Percentiles rank a stretch among this genome's conserved stretches.
Conservation (phyloP, 2,113 vertebrate species). For the Cyanistes caeruleus region DNA sequence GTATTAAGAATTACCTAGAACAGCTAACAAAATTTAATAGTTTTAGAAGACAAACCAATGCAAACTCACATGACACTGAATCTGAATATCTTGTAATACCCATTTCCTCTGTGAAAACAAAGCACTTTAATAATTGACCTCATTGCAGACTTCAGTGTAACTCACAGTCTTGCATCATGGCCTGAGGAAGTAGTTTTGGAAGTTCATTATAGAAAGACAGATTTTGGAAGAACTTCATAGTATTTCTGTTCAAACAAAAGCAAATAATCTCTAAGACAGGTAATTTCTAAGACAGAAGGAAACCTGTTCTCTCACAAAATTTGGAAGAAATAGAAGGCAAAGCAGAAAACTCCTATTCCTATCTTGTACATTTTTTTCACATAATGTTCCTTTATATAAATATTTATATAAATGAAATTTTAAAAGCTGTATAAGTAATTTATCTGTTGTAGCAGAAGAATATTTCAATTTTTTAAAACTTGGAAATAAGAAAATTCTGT, state of each 20-base stretch:
- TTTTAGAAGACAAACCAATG: background rate
- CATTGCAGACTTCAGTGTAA: background rate
- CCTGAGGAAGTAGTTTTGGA: background rate
- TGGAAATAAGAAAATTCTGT: background rate
- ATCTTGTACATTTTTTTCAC: background rate
- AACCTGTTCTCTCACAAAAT: background rate
- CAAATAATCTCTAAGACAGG: background rate
- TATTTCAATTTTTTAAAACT: background rate
- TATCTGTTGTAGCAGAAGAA: background rate
- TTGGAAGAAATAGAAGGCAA: background rate
- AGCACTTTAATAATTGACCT: background rate
- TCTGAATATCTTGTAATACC: background rate
- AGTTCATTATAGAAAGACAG: background rate
- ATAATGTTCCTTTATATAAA: background rate
- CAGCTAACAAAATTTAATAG: background rate
- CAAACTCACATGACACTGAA: background rate
- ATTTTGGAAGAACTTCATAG: background rate
- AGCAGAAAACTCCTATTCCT: background rate
- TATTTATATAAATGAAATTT: background rate
- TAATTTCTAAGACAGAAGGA: background rate
- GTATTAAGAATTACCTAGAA: background rate
- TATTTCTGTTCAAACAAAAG: background rate
- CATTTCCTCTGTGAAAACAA: background rate
- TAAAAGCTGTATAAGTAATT: background rate
- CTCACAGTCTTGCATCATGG: background rate